These are phyloP conservation scores for Sycobia sp. DNA, from an alignment of 1,140 invertebrate species.

Conservation along the genomic window DNA sequence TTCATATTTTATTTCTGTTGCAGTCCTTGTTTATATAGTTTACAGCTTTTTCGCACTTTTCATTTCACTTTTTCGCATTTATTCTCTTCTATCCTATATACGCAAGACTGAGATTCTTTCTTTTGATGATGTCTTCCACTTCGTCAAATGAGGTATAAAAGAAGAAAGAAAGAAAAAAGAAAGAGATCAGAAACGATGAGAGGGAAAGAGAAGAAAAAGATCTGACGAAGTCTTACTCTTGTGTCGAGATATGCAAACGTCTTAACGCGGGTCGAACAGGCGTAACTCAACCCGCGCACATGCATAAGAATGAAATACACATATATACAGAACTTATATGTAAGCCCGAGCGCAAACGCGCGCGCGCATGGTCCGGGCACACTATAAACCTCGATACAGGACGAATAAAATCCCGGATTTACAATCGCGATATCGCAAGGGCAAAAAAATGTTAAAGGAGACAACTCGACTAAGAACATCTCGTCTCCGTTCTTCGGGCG, in stretches of 20 bases:
- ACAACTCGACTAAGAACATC: no score
- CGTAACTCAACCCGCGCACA: constrained; percentile 54
- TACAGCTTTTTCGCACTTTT: no score
- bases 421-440: constrained; percentile 56
- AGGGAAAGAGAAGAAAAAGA: background rate
- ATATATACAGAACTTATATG: background rate
- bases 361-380: constrained; percentile 37
- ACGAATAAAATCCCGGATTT: constrained; percentile 61
- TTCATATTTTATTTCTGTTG: no score
- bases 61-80: no score
- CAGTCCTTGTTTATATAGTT: no score
- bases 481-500: no score
- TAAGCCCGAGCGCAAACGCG: background rate
- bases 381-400: constrained; percentile 62
- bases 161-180: no score
- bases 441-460: constrained; percentile 29
- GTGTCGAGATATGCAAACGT: constrained; percentile 58
- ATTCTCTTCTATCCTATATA: no score
- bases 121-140: background rate
- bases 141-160: constrained; percentile 1
- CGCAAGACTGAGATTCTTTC: no score
- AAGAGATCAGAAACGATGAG: no score
- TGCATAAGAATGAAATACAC: constrained; percentile 40
- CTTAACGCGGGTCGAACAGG: constrained; percentile 49
- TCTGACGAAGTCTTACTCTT: background rate